phyloP scores from a whole-genome alignment of 1,140 invertebrate genomes.

The Lamellibrachia luymesi region DNA sequence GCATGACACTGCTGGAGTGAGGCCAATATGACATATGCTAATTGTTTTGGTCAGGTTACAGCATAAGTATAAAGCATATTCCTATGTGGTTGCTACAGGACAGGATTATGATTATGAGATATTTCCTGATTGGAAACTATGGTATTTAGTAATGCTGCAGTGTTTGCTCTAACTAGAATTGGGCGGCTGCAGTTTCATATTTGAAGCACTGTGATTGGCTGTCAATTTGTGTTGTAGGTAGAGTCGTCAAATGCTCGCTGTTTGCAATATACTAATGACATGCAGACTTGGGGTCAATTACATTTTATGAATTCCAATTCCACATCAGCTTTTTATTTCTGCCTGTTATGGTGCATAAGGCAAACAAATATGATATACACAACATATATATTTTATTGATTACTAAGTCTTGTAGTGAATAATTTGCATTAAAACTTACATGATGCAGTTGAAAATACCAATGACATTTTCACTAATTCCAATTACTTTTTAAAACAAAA shows the following conservation, averaged over 20 bases:
- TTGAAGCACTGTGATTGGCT: not conserved
- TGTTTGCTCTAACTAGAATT: not conserved
- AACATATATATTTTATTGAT: too few species aligned
- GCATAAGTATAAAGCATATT: not conserved
- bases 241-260: not conserved
- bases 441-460: too few species aligned
- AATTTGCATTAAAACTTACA: too few species aligned
- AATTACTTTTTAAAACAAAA: too few species aligned
- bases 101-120: not conserved
- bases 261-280: not conserved
- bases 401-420: too few species aligned
- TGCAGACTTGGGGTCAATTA: not conserved
- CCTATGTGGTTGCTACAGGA: not conserved
- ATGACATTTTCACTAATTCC: too few species aligned
- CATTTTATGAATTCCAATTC: too few species aligned
- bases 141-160: not conserved
- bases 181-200: not conserved
- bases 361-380: too few species aligned
- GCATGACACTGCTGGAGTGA: not conserved
- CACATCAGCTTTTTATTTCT: too few species aligned
- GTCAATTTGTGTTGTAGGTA: not conserved
- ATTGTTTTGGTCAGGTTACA: not conserved
- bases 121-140: not conserved
- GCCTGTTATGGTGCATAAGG: too few species aligned
- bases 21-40: not conserved